phyloP scores from a whole-genome alignment of 2,888 invertebrate genomes.

The Strigamia crassipes region DNA sequence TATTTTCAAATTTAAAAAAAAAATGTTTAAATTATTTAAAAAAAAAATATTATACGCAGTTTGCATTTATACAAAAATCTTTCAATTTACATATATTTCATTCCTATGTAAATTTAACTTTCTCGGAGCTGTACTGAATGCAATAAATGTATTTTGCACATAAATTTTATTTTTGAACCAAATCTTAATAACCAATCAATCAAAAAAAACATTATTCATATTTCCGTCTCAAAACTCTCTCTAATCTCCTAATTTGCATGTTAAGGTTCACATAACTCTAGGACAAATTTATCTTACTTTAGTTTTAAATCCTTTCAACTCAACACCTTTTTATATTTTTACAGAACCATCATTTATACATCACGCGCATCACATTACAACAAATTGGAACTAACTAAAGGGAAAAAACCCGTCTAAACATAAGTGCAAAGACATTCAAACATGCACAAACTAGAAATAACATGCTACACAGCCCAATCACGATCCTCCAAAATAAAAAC shows the following conservation, averaged over 20 bases:
- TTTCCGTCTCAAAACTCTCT: too few relatives aligned
- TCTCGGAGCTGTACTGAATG: too few relatives aligned
- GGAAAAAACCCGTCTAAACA: neutral
- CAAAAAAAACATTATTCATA: neutral
- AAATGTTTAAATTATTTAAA: too few relatives aligned
- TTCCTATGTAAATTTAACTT: too few relatives aligned
- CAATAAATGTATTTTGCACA: neutral
- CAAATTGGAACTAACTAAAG: neutral
- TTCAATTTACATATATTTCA: too few relatives aligned
- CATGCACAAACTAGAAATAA: slow-evolving; percentile 21
- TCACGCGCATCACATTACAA: neutral
- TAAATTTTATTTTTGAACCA: neutral
- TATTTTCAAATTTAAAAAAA: too few relatives aligned
- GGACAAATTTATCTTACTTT: slow-evolving; percentile 23
- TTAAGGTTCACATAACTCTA: neutral
- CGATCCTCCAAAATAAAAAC: slow-evolving; percentile 14
- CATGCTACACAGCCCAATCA: slow-evolving; percentile 2
- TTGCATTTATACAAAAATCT: too few relatives aligned
- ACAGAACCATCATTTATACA: neutral
- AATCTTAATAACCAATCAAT: neutral
- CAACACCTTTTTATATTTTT: neutral
- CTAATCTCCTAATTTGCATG: slow-evolving; percentile 24
- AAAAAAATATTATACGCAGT: too few relatives aligned
- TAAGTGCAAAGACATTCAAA: slow-evolving; percentile 16
- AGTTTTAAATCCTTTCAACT: slow-evolving; percentile 6